A percentile compares a stretch with the other conserved stretches of the same genome.
phyloP scores from a whole-genome alignment of 2,888 invertebrate species.

The Ichneumoninae sp. region DNA sequence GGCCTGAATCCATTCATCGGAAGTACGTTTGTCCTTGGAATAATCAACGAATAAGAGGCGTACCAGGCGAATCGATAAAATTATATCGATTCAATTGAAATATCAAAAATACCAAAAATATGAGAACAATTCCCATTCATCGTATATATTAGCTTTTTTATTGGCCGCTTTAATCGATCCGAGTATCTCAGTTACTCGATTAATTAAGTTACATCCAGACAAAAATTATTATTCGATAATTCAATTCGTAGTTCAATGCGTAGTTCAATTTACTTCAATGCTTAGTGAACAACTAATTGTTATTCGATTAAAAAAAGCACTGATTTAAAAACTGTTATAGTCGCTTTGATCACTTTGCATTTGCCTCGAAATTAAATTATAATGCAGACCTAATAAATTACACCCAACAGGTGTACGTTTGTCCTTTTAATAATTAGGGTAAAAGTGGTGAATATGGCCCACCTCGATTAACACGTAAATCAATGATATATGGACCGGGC shows the following conservation, averaged over 20 bases:
- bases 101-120: conserved; percentile 11
- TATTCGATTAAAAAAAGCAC: no score
- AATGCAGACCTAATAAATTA: conserved; percentile 93
- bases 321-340: no score
- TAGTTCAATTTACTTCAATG: no score
- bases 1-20: conserved; percentile 93
- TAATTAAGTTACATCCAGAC: neutral
- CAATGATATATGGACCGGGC: no score
- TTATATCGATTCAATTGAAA: neutral
- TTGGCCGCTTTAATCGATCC: neutral
- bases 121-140: neutral
- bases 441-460: no score
- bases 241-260: neutral
- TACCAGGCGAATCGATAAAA: neutral
- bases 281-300: no score
- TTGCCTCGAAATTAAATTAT: neutral
- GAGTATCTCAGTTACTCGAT: neutral
- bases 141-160: conserved; percentile 2
- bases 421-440: conserved; percentile 79
- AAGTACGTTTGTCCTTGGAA: conserved; percentile 88
- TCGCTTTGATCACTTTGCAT: neutral
- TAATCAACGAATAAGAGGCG: conserved; percentile 12
- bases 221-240: neutral
- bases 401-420: conserved; percentile 97
- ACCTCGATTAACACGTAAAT: no score